Conservation (phyloP, 2,113 vertebrate species). For the Apus apus region DNA sequence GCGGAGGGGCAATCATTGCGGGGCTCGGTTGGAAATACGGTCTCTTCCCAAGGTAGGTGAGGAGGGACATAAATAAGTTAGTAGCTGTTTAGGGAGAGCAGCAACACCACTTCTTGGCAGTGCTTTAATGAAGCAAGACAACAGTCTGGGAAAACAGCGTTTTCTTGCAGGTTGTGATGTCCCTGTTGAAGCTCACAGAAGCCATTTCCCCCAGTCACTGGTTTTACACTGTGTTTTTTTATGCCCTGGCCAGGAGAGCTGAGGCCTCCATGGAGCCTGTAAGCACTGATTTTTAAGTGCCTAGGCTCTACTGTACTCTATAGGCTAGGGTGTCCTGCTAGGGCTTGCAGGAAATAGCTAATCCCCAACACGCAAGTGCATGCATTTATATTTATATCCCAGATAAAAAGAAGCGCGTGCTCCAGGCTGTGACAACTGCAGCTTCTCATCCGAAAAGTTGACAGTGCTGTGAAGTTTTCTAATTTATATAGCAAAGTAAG, state of each 20-base stretch:
- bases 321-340: background rate
- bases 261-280: background rate
- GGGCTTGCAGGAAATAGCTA: background rate
- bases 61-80: background rate
- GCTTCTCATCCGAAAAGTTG: background rate
- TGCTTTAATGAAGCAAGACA: background rate
- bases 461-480: slow-evolving; percentile 15
- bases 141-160: fast-evolving
- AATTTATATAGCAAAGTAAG: slow-evolving; percentile 15
- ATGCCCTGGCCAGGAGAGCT: background rate
- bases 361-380: background rate
- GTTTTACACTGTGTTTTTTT: background rate
- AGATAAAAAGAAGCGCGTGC: background rate
- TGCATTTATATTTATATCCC: slow-evolving; percentile 21
- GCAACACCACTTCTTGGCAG: background rate
- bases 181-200: background rate
- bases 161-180: background rate
- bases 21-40: background rate
- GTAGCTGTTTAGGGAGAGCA: background rate
- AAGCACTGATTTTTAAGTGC: background rate
- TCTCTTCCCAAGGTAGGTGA: background rate
- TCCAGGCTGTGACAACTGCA: background rate
- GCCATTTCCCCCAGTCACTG: background rate
- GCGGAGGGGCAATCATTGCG: too few relatives aligned
- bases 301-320: background rate